phyloP scores from a whole-genome alignment of 2,888 invertebrate genomes.

The Allacma fusca region DNA sequence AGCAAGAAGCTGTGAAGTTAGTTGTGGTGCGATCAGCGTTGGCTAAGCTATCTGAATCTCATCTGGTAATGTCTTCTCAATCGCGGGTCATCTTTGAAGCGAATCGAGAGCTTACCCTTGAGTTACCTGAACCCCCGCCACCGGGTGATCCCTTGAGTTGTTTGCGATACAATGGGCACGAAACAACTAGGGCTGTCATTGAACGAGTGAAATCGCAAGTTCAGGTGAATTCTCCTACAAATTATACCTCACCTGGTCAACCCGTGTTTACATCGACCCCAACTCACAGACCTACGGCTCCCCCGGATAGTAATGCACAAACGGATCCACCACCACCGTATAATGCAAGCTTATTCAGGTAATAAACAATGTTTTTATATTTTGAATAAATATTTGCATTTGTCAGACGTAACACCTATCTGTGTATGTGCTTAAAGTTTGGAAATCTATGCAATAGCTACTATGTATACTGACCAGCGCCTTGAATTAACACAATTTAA shows the following conservation, averaged over 20 bases:
- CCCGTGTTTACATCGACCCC: slow-evolving; percentile 49
- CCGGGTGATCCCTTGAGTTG: slow-evolving; percentile 59
- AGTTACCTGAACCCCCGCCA: slow-evolving; percentile 65
- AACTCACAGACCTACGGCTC: slow-evolving; percentile 39
- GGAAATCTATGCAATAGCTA: too few species aligned
- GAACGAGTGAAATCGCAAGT: slow-evolving; percentile 55
- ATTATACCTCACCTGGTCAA: slow-evolving; percentile 36
- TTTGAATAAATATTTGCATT: too few species aligned
- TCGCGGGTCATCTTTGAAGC: slow-evolving; percentile 67
- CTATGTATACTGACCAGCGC: too few species aligned
- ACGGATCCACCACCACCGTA: slow-evolving; percentile 60
- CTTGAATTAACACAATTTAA: too few species aligned
- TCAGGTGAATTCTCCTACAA: slow-evolving; percentile 30
- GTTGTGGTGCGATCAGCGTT: slow-evolving; percentile 67
- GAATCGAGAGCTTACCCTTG: slow-evolving; percentile 65
- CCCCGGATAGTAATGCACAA: slow-evolving; percentile 14
- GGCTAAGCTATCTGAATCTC: slow-evolving; percentile 66
- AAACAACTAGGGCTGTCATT: slow-evolving; percentile 53
- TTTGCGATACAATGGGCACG: slow-evolving; percentile 58
- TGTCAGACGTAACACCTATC: too few species aligned
- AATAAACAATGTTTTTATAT: too few species aligned
- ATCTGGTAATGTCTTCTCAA: slow-evolving; percentile 66
- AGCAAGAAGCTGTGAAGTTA: slow-evolving; percentile 68
- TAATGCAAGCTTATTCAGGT: too few species aligned
- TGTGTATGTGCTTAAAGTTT: too few species aligned